phyloP scores from a whole-genome alignment of 2,888 invertebrate genomes.

The Eumacrocentrus americanus region DNA sequence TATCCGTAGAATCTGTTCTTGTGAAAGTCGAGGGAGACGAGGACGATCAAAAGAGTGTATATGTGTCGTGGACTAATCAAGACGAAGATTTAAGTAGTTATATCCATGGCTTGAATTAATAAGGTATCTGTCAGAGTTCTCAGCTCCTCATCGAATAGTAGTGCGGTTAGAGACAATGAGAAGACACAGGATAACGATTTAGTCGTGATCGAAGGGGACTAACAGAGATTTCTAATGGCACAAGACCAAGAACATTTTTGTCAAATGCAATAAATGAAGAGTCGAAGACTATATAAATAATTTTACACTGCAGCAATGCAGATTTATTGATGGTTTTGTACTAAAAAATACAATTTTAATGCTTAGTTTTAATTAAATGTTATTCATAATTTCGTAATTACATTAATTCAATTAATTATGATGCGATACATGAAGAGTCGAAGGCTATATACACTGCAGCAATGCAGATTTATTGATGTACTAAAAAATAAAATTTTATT shows the following conservation, averaged over 20 bases:
- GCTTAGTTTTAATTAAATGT: too few species aligned
- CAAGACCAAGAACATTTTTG: constrained; percentile 25
- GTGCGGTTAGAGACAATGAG: constrained; percentile 27
- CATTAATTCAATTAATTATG: too few species aligned
- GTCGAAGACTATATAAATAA: not conserved
- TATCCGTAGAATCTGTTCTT: constrained; percentile 88
- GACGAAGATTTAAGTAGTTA: constrained; percentile 94
- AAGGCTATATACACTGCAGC: too few species aligned
- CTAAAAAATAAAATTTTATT: too few species aligned
- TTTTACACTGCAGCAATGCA: too few species aligned
- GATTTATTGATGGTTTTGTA: too few species aligned
- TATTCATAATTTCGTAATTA: too few species aligned
- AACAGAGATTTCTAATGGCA: constrained; percentile 45
- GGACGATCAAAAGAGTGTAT: constrained; percentile 84
- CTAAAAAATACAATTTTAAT: too few species aligned
- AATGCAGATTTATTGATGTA: too few species aligned
- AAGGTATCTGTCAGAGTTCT: constrained; percentile 51
- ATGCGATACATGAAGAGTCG: too few species aligned
- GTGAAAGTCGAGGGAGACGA: constrained; percentile 88
- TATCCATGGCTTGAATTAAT: constrained; percentile 72
- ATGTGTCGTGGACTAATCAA: constrained; percentile 95
- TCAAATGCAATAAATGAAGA: constrained; percentile 5
- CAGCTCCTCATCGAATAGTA: constrained; percentile 46
- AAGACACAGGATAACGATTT: constrained; percentile 33
- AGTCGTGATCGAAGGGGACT: constrained; percentile 57